Base-by-base conservation (phyloP, 2,113 vertebrate genomes). In the Monopterus albus region DNA sequence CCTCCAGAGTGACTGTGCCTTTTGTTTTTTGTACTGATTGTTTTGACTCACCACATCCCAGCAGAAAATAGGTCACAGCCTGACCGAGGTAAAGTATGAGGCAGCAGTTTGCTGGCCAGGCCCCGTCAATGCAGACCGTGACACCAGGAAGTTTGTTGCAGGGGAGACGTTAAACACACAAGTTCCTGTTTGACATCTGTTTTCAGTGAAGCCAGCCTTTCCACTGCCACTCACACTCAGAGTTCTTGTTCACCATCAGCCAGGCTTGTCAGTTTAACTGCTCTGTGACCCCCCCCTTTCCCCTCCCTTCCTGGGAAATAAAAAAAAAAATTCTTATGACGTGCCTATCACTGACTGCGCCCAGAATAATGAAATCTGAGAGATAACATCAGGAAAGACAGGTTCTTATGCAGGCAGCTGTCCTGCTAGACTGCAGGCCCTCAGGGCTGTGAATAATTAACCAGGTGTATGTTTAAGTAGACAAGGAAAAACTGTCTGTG, bases 21-120 rank as follows among this genome's bases (percentile, higher is more conserved):
- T 53, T 62, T 67, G 43, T 78, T 72, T 66, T 67, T 46, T 29
- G 36, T 21, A 50, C 71, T 69, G 66, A 70, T 70, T 84, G 74
- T 83, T 87, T 83, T 74, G 75, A 82, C 75, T 79, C 55, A 55
- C 75, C 78, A 58, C 76, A 75, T 75, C 72, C 39, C 51, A 20
- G 78, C 60, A 89, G 90, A 94, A 95, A 94, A 91, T 94, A 94
- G 94, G 94, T 94, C 94, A 94, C 84, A 50, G 79, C 84, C 87
- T 92, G 94, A 92, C 94, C 90, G 81, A 81, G 72, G 6, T 43
- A 68, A 91, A 94, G 92, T 86, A 94, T 96, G 95, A 96, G 93
- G 92, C 95, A 95, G 95, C 95, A 95, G 85, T 95, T 96, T 95
- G 88, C 78, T 76, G 86, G 77, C 77, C 83, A 82, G 88, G 81